Percentiles rank a stretch among this genome's conserved stretches.
These are phyloP conservation scores for Calephelis nemesis DNA, from an alignment of 1,140 invertebrate genomes.

Conservation along the genomic window DNA sequence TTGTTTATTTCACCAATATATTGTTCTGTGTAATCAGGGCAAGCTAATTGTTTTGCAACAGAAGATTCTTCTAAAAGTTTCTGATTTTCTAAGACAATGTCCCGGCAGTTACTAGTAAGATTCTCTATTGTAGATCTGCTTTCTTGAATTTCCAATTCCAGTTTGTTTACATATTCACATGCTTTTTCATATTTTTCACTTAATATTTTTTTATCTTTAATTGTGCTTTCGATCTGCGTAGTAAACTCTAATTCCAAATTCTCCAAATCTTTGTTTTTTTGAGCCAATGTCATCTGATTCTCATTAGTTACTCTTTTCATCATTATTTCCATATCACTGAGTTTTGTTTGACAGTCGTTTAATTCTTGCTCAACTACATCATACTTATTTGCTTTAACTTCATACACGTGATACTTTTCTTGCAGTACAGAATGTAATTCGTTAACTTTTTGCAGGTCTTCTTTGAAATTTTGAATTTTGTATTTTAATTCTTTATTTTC, in stretches of 20 bases:
- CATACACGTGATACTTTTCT: slow-evolving; percentile 48
- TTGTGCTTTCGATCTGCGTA: slow-evolving; percentile 80
- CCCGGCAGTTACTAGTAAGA: slow-evolving; percentile 51
- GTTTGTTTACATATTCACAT: slow-evolving; percentile 73
- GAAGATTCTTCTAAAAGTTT: slow-evolving; percentile 44
- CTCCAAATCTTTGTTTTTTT: slow-evolving; percentile 80
- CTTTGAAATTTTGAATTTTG: slow-evolving; percentile 70
- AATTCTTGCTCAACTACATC: slow-evolving; percentile 54
- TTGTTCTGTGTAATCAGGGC: slow-evolving; percentile 66
- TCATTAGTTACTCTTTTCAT: slow-evolving; percentile 78
- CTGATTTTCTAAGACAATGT: slow-evolving; percentile 54
- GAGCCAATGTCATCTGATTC: slow-evolving; percentile 74
- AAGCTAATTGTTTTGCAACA: slow-evolving; percentile 26
- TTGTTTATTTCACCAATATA: slow-evolving; percentile 71
- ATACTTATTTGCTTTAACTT: slow-evolving; percentile 51
- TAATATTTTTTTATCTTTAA: slow-evolving; percentile 78
- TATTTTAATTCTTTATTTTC: slow-evolving; percentile 81
- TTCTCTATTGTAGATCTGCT: slow-evolving; percentile 52
- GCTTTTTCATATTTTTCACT: slow-evolving; percentile 79
- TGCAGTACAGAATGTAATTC: slow-evolving; percentile 55
- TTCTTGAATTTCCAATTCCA: slow-evolving; percentile 62
- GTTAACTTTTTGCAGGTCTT: slow-evolving; percentile 66
- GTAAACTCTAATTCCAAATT: slow-evolving; percentile 82
- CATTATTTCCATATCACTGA: slow-evolving; percentile 71
- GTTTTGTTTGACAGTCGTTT: slow-evolving; percentile 47